Base-by-base conservation (phyloP, 1,140 invertebrate species). In the Eriosoma lanigerum region DNA sequence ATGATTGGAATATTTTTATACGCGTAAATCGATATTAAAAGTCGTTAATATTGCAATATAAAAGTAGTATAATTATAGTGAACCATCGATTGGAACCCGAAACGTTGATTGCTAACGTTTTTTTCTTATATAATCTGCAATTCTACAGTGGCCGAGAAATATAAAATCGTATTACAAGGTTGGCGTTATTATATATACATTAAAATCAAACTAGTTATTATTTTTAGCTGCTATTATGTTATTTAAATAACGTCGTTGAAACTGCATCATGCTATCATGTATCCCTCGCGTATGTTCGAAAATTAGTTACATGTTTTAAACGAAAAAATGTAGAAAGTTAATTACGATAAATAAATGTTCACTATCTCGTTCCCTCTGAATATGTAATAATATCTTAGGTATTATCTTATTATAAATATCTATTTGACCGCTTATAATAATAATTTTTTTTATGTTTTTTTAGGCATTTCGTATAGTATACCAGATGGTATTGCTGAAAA, bases 401-500 rank as follows among this genome's bases (percentile, higher is more conserved):
- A n/a, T n/a, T n/a, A n/a, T n/a, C n/a, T n/a, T n/a, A n/a, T n/a
- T n/a, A n/a, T n/a, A n/a, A n/a, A n/a, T n/a, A n/a, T n/a, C 8
- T 38, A 38, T 38, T 58, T 58, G 24, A 24, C 24, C 24, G 21
- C n/a, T n/a, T n/a, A n/a, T n/a, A n/a, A n/a, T n/a, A n/a, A n/a
- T n/a, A n/a, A n/a, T n/a, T n/a, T 29, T 38, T 12, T 32, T 15
- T 75, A 15, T 32, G 10, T n/a, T n/a, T n/a, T 78, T 78, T 60
- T 24, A 78, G 75, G 38, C 8, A 60, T 78, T 26, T 46, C 38
- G 54, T 98, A 95, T 86, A 89, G 90, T 83, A 94, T 98, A 82
- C 93, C 94, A n/a, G 85, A 87, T 62, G 93, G 93, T 64, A 90
- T 94, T 54, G 92, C 90, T 3, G 90, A 93, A 81, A 90, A 93